A percentile compares a stretch with the other conserved stretches of the same genome.
Conservation (phyloP, 2,113 vertebrate genomes). For the Apaloderma vittatum region DNA sequence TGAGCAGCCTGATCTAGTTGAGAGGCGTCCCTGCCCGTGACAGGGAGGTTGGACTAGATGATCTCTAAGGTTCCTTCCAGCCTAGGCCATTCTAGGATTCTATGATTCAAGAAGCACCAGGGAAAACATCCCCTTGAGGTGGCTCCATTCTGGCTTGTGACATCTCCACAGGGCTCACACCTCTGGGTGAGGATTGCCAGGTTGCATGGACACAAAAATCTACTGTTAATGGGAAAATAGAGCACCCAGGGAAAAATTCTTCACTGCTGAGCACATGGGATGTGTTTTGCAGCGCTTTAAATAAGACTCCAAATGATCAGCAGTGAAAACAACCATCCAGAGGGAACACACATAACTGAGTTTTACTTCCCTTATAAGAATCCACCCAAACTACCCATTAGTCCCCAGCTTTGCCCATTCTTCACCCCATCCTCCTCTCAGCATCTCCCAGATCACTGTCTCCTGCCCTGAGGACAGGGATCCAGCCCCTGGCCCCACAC, state of each 20-base stretch:
- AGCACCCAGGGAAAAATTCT: rapidly evolving
- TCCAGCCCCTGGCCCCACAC: slow-evolving; percentile 19
- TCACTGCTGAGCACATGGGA: rapidly evolving
- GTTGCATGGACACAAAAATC: neutral
- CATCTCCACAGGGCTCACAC: rapidly evolving
- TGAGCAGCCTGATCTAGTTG: too few species aligned
- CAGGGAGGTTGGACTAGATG: too few species aligned
- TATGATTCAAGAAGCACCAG: neutral
- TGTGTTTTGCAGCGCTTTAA: neutral
- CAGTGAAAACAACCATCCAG: neutral
- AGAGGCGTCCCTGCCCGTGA: too few species aligned
- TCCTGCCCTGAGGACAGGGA: neutral
- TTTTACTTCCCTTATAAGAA: neutral
- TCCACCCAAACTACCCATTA: neutral
- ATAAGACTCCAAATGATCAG: rapidly evolving
- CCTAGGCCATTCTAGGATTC: too few species aligned
- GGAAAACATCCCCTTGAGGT: neutral
- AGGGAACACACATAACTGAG: neutral
- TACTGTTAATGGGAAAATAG: too few species aligned
- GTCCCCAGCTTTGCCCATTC: neutral
- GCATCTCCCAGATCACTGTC: neutral
- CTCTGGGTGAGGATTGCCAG: rapidly evolving
- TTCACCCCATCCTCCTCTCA: neutral
- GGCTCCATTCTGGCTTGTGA: rapidly evolving
- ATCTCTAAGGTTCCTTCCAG: too few species aligned